These are phyloP conservation scores for Dissostichus mawsoni DNA, from an alignment of 2,113 vertebrate genomes.

Conservation along the genomic window DNA sequence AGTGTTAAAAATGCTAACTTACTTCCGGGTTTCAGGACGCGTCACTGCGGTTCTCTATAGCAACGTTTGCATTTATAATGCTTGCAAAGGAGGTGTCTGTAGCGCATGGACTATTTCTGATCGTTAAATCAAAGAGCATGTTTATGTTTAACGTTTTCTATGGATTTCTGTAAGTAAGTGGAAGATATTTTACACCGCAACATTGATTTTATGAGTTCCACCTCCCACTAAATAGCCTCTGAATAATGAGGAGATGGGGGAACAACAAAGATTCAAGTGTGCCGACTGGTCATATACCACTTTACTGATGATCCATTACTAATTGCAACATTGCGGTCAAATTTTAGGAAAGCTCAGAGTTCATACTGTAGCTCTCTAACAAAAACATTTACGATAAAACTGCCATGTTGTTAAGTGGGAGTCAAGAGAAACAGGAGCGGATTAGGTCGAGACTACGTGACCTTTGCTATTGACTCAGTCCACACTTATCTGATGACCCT, in stretches of 20 bases:
- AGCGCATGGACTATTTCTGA: not conserved
- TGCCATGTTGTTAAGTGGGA: not conserved
- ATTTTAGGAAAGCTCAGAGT: not conserved
- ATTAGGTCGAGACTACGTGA: conserved; percentile 8
- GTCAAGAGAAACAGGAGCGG: not conserved
- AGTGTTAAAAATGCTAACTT: no score
- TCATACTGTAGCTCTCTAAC: not conserved
- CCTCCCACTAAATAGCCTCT: conserved; percentile 8
- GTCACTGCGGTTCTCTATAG: no score
- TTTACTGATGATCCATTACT: conserved; percentile 12
- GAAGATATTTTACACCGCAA: conserved; percentile 6
- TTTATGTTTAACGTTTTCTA: not conserved
- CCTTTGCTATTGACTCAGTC: conserved; percentile 19
- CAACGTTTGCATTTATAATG: not conserved
- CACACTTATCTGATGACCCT: conserved; percentile 29
- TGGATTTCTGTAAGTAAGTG: not conserved
- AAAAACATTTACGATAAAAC: no score
- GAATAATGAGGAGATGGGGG: conserved; percentile 6
- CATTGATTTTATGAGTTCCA: conserved; percentile 19
- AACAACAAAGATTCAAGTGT: not conserved
- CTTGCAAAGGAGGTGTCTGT: not conserved
- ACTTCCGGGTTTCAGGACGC: no score
- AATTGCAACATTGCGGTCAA: not conserved
- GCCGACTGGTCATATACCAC: not conserved
- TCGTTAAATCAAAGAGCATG: not conserved